These are phyloP conservation scores for Psittacula echo DNA, from an alignment of 2,797 vertebrate genomes.

Conservation along the genomic window DNA sequence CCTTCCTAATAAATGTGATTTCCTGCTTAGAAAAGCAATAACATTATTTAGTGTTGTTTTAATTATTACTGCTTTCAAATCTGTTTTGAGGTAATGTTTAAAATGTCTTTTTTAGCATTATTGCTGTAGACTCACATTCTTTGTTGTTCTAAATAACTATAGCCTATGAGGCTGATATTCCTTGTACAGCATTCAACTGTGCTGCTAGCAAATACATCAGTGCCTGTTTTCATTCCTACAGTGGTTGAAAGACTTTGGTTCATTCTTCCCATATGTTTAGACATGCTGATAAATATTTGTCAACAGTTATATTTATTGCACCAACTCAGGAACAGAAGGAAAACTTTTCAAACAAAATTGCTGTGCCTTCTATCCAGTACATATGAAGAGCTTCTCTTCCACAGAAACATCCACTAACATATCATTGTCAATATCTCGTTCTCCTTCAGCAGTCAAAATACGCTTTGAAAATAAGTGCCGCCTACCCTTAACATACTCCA, in stretches of 20 bases:
- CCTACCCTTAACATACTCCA: conserved; percentile 39
- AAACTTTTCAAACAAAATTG: conserved; percentile 31
- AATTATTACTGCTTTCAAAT: not conserved
- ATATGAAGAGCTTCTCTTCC: not conserved
- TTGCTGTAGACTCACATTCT: not conserved
- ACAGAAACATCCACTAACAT: conserved; percentile 20
- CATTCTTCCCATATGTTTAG: not conserved
- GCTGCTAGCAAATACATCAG: not conserved
- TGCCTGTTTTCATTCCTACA: not conserved
- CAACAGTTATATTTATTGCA: not conserved
- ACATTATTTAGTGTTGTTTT: not conserved
- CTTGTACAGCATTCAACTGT: not conserved
- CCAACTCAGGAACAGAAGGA: not conserved
- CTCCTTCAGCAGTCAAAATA: conserved; percentile 53
- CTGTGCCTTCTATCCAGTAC: not conserved
- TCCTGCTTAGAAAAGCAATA: not conserved
- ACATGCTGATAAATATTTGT: not conserved
- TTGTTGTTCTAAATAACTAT: not conserved
- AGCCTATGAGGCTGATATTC: not conserved
- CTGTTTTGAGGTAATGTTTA: not conserved
- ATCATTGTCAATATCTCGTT: conserved; percentile 23
- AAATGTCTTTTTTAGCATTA: not conserved
- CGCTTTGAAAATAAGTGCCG: conserved; percentile 44
- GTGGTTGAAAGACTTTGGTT: not conserved
- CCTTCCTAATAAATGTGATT: not conserved